These are phyloP conservation scores for Halichoerus grypus DNA, from an alignment of 2,113 vertebrate genomes.

Conservation along the genomic window DNA sequence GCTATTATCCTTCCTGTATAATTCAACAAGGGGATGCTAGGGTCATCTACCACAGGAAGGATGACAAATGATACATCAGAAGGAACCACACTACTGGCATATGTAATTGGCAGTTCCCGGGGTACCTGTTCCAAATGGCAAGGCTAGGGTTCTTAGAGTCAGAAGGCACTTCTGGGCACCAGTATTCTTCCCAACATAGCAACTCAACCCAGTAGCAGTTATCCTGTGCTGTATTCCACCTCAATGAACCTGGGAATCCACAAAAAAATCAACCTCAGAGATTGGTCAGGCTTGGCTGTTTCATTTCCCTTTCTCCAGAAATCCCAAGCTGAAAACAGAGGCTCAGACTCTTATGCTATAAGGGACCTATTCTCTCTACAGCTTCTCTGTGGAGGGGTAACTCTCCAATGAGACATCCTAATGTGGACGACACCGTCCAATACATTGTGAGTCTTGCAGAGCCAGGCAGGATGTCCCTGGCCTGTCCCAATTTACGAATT, in stretches of 20 bases:
- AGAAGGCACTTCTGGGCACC: neutral
- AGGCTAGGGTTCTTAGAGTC: neutral
- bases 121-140: neutral
- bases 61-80: neutral
- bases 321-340: neutral
- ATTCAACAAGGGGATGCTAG: neutral
- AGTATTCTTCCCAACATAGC: neutral
- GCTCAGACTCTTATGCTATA: neutral
- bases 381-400: neutral
- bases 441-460: neutral
- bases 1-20: neutral
- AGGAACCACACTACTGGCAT: neutral
- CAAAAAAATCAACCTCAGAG: slow-evolving; percentile 15
- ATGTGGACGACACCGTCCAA: neutral
- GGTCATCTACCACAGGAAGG: neutral
- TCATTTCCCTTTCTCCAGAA: neutral
- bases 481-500: neutral
- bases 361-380: neutral
- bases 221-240: neutral
- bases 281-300: neutral
- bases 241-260: neutral
- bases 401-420: neutral
- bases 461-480: neutral
- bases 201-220: neutral
- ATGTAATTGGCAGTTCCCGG: neutral